Base-by-base conservation (phyloP, 2,888 invertebrate genomes). In the Ypsolopha scabrella region DNA sequence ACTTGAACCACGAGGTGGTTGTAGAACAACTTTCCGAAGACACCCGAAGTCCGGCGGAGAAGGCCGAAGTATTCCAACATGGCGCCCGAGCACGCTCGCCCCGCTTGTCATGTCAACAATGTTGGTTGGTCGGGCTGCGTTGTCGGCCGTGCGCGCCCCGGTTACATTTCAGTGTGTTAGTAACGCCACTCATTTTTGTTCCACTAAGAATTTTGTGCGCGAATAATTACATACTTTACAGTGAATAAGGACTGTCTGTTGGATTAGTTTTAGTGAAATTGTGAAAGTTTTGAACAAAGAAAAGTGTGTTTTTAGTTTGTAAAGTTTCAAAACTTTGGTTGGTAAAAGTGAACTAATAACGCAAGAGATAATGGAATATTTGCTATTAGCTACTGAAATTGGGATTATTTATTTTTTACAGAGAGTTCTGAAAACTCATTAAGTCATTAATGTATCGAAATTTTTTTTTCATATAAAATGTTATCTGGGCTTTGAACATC, bases 31-130 rank as follows among this genome's bases (percentile, higher is more conserved):
- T 34, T 14, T 24, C 52, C 66, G 63, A 60, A 59, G 52, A 43
- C 10, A 39, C 33, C 58, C 70, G 71, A 83, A 58, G 56, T 50
- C 11, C 11, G 51, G 52, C 85, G 85, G 72, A 70, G 63, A 63
- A 55, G 53, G 57, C 70, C 83, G 85, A 83, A 72, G 73, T 62
- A 55, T 64, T 67, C 60, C 64, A 80, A 81, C 55, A 83, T 82
- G 82, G 85, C 53, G 48, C 35, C 49, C 35, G 33, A 35, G 41
- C 49, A 41, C 44, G 43, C 43, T 50, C 37, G 45, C 51, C 43
- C 44, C 70, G 81, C 78, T 81, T 85, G 85, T 85, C 85, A 85
- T 85, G 85, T 85, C 85, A 85, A 85, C 85, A 85, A 85, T 80
- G 74, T 78, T 72, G 76, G 68, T 68, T 63, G 75, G 68, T 68